phyloP scores from a whole-genome alignment of 2,113 vertebrate species.

The Apistogramma diplotaenia region DNA sequence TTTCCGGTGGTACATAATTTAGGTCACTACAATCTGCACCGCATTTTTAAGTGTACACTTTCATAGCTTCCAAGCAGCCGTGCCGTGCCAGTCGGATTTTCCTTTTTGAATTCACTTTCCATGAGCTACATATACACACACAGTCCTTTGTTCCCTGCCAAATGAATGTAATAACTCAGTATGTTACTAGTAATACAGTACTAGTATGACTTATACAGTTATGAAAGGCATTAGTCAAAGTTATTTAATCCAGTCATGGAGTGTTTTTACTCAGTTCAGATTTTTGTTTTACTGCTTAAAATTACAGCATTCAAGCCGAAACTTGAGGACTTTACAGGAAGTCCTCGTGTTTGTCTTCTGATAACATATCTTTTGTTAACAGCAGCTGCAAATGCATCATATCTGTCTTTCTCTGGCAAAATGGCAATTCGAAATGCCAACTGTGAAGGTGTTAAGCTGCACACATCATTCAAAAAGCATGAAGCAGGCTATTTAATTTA shows the following conservation, averaged over 20 bases:
- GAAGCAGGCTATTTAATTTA: slow-evolving; percentile 26
- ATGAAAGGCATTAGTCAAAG: background rate
- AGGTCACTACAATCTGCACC: background rate
- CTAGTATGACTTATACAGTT: background rate
- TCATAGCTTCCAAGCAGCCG: background rate
- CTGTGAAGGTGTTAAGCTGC: background rate
- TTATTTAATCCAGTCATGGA: background rate
- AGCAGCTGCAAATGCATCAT: background rate
- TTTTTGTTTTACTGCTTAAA: background rate
- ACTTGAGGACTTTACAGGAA: background rate
- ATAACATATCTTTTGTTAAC: background rate
- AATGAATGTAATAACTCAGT: background rate
- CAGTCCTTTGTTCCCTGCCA: background rate
- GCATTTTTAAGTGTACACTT: background rate
- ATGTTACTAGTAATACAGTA: background rate
- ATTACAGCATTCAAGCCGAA: background rate
- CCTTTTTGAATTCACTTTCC: background rate
- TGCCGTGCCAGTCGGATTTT: background rate
- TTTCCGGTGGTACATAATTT: background rate
- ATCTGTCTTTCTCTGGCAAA: slow-evolving; percentile 12
- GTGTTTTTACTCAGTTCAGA: background rate
- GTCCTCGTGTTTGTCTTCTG: background rate
- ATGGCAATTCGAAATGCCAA: slow-evolving; percentile 18
- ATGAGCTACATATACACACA: background rate
- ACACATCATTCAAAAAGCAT: slow-evolving; percentile 25